Percentiles rank a stretch among this genome's conserved stretches.
Evolutionary conservation across 2,888 invertebrate genomes (phyloP).

Genomic region (Erpobdella octoculata): DNA sequence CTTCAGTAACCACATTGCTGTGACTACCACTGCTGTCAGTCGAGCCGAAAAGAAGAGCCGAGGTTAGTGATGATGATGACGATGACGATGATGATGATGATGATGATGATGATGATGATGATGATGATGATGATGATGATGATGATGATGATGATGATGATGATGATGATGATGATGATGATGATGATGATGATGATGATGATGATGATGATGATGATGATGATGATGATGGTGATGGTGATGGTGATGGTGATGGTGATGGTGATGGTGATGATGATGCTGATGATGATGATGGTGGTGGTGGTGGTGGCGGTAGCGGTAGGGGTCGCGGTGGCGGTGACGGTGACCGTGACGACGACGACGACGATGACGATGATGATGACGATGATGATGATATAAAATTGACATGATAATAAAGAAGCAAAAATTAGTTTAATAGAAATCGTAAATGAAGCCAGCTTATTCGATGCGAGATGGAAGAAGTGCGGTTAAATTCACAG

Average conservation of each 20-base stretch:
- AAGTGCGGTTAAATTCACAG: no score
- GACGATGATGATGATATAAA: background rate
- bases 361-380: background rate
- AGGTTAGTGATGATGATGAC: background rate
- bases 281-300: background rate
- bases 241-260: background rate
- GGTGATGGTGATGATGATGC: background rate
- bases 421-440: no score
- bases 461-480: no score
- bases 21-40: no score
- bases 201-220: constrained; percentile 12
- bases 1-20: background rate
- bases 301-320: no score
- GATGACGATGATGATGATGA: constrained; percentile 11
- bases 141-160: background rate
- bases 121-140: background rate
- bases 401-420: no score
- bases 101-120: constrained; percentile 18
- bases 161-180: constrained; percentile 5
- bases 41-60: no score
- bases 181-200: constrained; percentile 9
- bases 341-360: background rate
- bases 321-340: no score
- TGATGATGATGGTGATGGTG: background rate
- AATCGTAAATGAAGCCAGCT: no score